Base-by-base conservation (phyloP, 2,888 invertebrate species). In the Microplitis manilae region DNA sequence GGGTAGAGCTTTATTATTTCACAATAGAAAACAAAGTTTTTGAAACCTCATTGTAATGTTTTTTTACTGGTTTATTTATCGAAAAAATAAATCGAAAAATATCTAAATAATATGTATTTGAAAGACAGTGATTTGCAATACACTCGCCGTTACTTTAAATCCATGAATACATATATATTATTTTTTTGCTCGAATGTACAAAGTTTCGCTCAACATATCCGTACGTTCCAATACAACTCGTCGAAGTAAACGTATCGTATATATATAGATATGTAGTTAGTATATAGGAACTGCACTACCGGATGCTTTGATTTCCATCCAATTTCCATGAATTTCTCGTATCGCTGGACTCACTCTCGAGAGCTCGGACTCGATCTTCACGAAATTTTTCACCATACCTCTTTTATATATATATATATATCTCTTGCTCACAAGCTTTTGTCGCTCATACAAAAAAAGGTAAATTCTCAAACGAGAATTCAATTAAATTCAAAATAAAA, bases 261-360 rank as follows among this genome's bases (percentile, higher is more conserved):
- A 50, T 38, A 38, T 70, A 73, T 64, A 59, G 39, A 70, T 70
- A 70, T 70, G 50, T 30, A 30, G 40, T 6, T 59, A 59, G 13
- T 50, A 40, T 30, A 61, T 40, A 41, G 64, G 17, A 64, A 62
- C 50, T 17, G 20, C 68, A 74, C 39, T 64, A 50, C 73, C 74
- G 78, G 76, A 68, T 76, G 74, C 64, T 78, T 75, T 73, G 72
- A 78, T 79, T 75, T 76, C 77, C 76, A 78, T 81, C 67, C 62
- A 79, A 79, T 79, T 78, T 79, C 68, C 74, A 81, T 77, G 78
- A 62, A 74, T 77, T 79, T 65, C 73, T 60, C 50, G 70, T 68
- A 74, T 72, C 69, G 62, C 73, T 61, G 50, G 64, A 60, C 73
- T 70, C 50, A 50, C 50, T 50, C 50, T 50, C 76, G 62, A 61